A percentile compares a stretch with the other conserved stretches of the same genome.
Conservation (phyloP, 2,113 vertebrate genomes). For the Fregetta grallaria region DNA sequence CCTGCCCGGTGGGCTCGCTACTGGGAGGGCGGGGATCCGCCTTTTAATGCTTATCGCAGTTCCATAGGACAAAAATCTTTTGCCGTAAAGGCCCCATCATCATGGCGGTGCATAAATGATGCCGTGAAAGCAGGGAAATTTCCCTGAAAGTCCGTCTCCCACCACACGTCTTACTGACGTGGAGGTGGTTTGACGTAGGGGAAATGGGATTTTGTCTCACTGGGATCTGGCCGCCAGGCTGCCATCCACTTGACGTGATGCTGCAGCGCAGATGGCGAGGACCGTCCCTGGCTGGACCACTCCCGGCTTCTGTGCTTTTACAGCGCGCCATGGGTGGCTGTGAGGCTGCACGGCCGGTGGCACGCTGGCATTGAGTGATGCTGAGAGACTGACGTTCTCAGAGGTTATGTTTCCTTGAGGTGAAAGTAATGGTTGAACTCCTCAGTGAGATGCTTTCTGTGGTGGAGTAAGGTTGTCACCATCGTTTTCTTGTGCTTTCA, state of each 20-base stretch:
- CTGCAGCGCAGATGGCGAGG: neutral
- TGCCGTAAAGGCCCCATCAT: neutral
- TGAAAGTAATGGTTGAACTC: neutral
- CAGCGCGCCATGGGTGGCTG: fast-evolving
- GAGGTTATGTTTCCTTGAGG: neutral
- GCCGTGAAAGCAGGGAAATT: neutral
- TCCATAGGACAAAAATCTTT: neutral
- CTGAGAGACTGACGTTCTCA: fast-evolving
- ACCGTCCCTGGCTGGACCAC: too few species aligned
- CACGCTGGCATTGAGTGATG: neutral
- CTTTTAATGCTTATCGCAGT: fast-evolving
- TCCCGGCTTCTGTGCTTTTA: fast-evolving
- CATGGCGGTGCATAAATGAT: fast-evolving
- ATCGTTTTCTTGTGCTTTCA: neutral
- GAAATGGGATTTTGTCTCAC: neutral
- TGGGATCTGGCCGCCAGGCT: neutral
- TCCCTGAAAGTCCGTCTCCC: neutral
- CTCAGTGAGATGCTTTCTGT: neutral
- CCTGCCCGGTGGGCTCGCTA: neutral
- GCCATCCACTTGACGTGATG: fast-evolving
- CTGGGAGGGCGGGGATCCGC: fast-evolving
- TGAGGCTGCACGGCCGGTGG: fast-evolving
- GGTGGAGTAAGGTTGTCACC: neutral
- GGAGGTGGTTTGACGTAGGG: neutral
- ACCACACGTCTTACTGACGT: fast-evolving